Evolutionary conservation across 53 echinoderm and acorn worm species (phyloP).

Genomic region (Holothuria leucospilota): DNA sequence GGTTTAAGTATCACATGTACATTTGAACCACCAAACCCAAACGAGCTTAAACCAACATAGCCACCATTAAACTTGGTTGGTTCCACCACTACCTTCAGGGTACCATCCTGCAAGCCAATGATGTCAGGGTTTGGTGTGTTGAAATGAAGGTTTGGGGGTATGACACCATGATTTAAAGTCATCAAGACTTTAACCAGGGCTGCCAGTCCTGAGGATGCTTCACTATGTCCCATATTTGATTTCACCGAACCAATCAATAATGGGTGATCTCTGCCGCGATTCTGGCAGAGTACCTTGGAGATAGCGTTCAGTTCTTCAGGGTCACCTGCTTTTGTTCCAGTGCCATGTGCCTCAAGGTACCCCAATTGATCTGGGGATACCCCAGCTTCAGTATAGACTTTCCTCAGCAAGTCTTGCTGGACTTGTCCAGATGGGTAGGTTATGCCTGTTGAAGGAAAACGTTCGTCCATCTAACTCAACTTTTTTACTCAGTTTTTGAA

Average conservation of each 20-base stretch:
- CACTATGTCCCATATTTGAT: constrained; percentile 89
- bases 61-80: constrained; percentile 65
- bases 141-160: constrained; percentile 84
- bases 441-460: constrained; percentile 47
- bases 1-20: constrained; percentile 80
- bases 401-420: constrained; percentile 64
- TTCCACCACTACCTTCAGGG: constrained; percentile 79
- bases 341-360: constrained; percentile 89
- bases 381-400: constrained; percentile 70
- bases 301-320: constrained; percentile 81
- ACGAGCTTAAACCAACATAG: constrained; percentile 79
- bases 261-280: constrained; percentile 65
- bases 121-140: constrained; percentile 82
- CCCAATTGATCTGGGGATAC: constrained; percentile 72
- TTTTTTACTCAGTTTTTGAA: too few species aligned
- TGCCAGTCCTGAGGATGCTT: constrained; percentile 83
- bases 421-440: constrained; percentile 77
- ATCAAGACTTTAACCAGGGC: constrained; percentile 75
- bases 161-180: constrained; percentile 64
- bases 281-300: constrained; percentile 70
- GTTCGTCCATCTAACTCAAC: too few species aligned
- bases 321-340: constrained; percentile 86
- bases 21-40: constrained; percentile 85
- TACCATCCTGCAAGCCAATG: constrained; percentile 69
- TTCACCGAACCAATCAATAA: constrained; percentile 88